A percentile compares a stretch with the other conserved stretches of the same genome.
Evolutionary conservation across 2,113 vertebrate species (phyloP).

Genomic region (Ornithorhynchus anatinus): DNA sequence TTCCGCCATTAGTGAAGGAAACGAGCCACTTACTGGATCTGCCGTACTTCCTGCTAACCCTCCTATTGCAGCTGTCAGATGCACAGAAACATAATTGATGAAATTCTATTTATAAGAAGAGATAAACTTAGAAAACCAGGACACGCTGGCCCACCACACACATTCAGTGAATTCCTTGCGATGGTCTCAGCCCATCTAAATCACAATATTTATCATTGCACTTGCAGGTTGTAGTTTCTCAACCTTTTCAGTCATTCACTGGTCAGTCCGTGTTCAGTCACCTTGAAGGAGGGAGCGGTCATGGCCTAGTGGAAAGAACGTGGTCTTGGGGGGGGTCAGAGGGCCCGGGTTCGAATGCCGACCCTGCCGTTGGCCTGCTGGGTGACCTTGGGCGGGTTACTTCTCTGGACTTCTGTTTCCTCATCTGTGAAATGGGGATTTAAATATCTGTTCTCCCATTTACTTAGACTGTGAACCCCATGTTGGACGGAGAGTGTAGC

Average conservation of each 20-base stretch:
- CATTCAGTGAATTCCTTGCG: conserved; percentile 33
- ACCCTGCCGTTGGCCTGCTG: not conserved
- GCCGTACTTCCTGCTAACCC: conserved; percentile 30
- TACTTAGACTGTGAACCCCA: no score
- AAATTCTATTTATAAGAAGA: conserved; percentile 48
- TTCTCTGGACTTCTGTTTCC: no score
- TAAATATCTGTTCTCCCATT: no score
- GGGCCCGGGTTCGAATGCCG: not conserved
- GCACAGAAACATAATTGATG: conserved; percentile 41
- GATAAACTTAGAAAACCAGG: conserved; percentile 48
- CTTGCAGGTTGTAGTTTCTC: no score
- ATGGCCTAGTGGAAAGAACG: not conserved
- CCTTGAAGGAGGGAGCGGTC: not conserved
- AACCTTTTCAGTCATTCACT: not conserved
- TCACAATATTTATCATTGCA: not conserved
- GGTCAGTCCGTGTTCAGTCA: not conserved
- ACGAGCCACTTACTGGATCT: not conserved
- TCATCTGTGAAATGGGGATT: not conserved
- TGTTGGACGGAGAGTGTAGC: no score
- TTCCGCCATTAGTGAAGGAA: conserved; percentile 19
- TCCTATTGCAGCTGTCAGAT: conserved; percentile 45
- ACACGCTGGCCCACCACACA: conserved; percentile 10
- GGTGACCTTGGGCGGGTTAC: not conserved
- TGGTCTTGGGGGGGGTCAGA: not conserved
- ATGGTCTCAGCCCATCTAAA: not conserved